A percentile compares a stretch with the other conserved stretches of the same genome.
Evolutionary conservation across 2,888 invertebrate genomes (phyloP).

Genomic region (Leucophenga montana): DNA sequence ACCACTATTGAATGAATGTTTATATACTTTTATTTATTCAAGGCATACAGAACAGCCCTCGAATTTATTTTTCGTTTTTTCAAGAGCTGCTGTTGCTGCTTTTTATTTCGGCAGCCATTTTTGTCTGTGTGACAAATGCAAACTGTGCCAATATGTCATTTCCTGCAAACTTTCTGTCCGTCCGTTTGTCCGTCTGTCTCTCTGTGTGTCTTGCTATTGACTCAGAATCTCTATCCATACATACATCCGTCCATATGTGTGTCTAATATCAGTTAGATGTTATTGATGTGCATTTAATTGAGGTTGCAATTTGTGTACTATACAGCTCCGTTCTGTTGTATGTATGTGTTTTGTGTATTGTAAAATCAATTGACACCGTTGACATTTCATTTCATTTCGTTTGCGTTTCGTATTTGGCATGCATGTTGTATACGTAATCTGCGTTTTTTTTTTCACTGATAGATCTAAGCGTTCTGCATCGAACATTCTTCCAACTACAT

Average conservation of each 20-base stretch:
- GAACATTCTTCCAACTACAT: conserved; percentile 27
- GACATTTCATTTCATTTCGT: conserved; percentile 20
- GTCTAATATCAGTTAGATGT: conserved; percentile 36
- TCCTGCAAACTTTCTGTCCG: background rate
- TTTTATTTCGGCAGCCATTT: no score
- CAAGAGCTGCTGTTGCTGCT: no score
- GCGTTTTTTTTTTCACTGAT: conserved; percentile 28
- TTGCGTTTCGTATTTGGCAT: background rate
- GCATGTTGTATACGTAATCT: conserved; percentile 1
- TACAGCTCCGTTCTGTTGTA: background rate
- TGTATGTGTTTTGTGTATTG: conserved; percentile 5
- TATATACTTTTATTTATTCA: no score
- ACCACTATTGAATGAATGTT: no score
- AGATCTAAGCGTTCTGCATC: no score
- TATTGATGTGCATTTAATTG: conserved; percentile 66
- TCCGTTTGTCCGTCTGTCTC: background rate
- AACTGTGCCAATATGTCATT: background rate
- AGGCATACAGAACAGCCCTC: no score
- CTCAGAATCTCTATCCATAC: no score
- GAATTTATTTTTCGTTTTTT: no score
- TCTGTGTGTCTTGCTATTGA: background rate
- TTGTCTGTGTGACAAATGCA: no score
- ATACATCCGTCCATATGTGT: background rate
- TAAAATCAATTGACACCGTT: conserved; percentile 17
- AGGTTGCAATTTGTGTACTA: conserved; percentile 40